Percentiles rank a stretch among this genome's conserved stretches.
Evolutionary conservation across 2,888 invertebrate species (phyloP).

Genomic region (Saturnia japonica): DNA sequence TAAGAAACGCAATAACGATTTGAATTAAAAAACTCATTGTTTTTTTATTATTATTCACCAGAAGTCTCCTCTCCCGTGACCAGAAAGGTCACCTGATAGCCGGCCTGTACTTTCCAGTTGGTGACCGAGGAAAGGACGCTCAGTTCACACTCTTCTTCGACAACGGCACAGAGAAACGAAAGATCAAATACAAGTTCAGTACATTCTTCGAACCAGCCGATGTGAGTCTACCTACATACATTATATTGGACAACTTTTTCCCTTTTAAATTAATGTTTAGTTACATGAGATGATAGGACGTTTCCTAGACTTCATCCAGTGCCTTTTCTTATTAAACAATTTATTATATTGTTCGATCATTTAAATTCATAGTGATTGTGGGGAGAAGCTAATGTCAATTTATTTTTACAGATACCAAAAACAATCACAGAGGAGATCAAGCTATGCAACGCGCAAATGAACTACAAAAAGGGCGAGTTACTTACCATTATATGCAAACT

Average conservation of each 20-base stretch:
- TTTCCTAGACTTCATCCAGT: too few species aligned
- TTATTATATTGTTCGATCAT: too few species aligned
- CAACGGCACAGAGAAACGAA: constrained; percentile 84
- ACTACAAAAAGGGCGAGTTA: constrained; percentile 85
- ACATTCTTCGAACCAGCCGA: constrained; percentile 83
- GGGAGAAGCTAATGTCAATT: too few species aligned
- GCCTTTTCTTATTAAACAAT: too few species aligned
- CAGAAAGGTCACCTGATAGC: constrained; percentile 91
- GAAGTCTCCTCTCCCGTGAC: constrained; percentile 90
- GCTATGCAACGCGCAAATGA: constrained; percentile 88
- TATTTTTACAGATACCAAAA: constrained; percentile 80
- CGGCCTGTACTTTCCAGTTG: constrained; percentile 92
- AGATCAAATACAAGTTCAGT: constrained; percentile 89
- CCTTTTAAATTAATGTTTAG: too few species aligned
- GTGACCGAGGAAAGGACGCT: constrained; percentile 76
- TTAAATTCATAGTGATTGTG: too few species aligned
- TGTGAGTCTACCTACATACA: constrained; percentile 77
- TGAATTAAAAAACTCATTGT: not conserved
- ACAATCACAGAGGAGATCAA: constrained; percentile 83
- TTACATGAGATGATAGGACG: too few species aligned
- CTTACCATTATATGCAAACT: constrained; percentile 84
- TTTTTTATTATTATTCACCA: constrained; percentile 42
- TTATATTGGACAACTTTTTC: not conserved
- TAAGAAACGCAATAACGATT: too few species aligned
- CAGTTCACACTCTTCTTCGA: constrained; percentile 91